A percentile compares a stretch with the other conserved stretches of the same genome.
These are phyloP conservation scores for Amphipyra berbera DNA, from an alignment of 2,888 invertebrate genomes.

Conservation along the genomic window DNA sequence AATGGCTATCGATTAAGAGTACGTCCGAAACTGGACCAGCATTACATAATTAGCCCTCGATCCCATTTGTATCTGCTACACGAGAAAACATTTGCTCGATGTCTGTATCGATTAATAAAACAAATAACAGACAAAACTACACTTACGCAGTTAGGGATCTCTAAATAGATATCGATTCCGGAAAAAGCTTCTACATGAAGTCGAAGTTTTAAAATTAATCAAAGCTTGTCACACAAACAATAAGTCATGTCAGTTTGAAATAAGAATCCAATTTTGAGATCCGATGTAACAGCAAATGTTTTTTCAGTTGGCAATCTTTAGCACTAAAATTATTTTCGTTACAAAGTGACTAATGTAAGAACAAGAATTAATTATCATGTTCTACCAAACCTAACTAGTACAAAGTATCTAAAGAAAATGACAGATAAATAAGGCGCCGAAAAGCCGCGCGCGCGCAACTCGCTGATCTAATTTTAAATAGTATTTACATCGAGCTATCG, in stretches of 20 bases:
- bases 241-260: constrained; percentile 42
- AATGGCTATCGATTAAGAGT: constrained; percentile 67
- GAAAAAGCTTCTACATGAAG: constrained; percentile 40
- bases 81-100: constrained; percentile 72
- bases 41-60: constrained; percentile 74
- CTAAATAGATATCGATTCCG: constrained; percentile 55
- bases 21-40: constrained; percentile 66
- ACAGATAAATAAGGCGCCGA: constrained; percentile 82
- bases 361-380: constrained; percentile 51
- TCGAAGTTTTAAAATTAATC: constrained; percentile 55
- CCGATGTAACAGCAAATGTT: constrained; percentile 21
- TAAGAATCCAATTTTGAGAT: constrained; percentile 44
- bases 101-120: constrained; percentile 74
- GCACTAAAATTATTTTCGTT: constrained; percentile 29
- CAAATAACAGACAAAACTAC: constrained; percentile 68
- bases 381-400: constrained; percentile 52
- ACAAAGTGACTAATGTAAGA: constrained; percentile 41
- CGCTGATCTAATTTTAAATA: constrained; percentile 86
- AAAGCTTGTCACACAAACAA: constrained; percentile 58
- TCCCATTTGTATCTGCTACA: constrained; percentile 72
- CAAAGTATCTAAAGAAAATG: constrained; percentile 78
- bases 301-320: constrained; percentile 39
- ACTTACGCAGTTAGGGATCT: constrained; percentile 57
- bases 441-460: constrained; percentile 75
- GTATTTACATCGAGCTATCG: constrained; percentile 88